Evolutionary conservation across 37 sponge, comb jelly and placozoan species (phyloP).

Genomic region (Beroe ovata): DNA sequence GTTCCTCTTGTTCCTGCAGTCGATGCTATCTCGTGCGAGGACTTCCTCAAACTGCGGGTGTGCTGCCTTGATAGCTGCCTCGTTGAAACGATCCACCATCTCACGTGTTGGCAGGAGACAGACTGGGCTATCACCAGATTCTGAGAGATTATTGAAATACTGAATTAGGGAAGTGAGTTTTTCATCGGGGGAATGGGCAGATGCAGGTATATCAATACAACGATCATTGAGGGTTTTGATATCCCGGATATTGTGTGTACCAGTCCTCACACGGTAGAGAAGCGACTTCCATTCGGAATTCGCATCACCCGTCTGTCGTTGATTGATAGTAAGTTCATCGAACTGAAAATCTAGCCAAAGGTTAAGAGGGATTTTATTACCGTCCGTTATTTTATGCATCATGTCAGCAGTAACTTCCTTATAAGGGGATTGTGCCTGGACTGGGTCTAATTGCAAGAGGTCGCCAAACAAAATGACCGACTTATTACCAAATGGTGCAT

Average conservation of each 20-base stretch:
- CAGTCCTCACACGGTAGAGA: neutral
- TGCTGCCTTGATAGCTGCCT: neutral
- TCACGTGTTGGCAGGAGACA: neutral
- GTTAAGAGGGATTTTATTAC: neutral
- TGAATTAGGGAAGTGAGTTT: neutral
- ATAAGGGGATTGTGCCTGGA: conserved; percentile 29
- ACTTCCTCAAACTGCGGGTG: neutral
- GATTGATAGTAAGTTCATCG: conserved; percentile 29
- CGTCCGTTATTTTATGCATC: neutral
- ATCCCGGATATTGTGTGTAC: neutral
- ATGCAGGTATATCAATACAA: neutral
- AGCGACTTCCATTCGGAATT: neutral
- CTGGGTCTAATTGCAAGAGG: neutral
- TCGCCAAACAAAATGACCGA: conserved; percentile 58
- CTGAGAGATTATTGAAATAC: neutral
- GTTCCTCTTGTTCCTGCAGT: neutral
- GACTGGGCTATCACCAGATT: neutral
- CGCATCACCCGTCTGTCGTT: conserved; percentile 37
- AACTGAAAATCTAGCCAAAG: conserved; percentile 58
- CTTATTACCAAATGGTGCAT: conserved; percentile 48
- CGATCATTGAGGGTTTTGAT: neutral
- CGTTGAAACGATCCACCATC: neutral
- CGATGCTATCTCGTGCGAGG: neutral
- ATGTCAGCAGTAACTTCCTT: neutral
- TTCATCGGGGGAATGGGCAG: neutral